phyloP scores from a whole-genome alignment of 2,797 vertebrate species.

The Thunnus albacares region DNA sequence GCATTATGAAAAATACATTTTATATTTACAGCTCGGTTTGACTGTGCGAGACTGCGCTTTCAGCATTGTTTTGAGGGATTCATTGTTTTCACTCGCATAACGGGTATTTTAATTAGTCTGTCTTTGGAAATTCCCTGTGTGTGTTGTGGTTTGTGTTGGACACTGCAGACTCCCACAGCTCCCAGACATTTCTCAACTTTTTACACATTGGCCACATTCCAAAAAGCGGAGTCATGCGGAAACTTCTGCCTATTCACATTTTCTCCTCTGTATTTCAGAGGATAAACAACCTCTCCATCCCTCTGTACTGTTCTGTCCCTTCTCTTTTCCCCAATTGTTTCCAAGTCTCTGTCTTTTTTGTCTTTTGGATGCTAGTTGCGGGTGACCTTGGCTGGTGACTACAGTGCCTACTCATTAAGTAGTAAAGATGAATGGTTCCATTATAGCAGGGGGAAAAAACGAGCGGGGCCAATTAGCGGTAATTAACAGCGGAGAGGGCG shows the following conservation, averaged over 20 bases:
- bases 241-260: constrained; percentile 57
- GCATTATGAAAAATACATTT: constrained; percentile 52
- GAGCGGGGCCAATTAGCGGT: constrained; percentile 85
- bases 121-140: constrained; percentile 73
- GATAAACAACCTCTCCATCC: constrained; percentile 42
- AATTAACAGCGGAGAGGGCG: constrained; percentile 84
- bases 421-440: constrained; percentile 88
- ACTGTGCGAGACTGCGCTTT: constrained; percentile 21
- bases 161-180: constrained; percentile 64
- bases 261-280: constrained; percentile 50
- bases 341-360: constrained; percentile 60
- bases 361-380: constrained; percentile 71
- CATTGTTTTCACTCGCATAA: constrained; percentile 71
- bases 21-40: constrained; percentile 42
- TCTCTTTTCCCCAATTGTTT: constrained; percentile 42
- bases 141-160: constrained; percentile 75
- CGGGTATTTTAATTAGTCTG: constrained; percentile 76
- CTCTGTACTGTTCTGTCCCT: constrained; percentile 31
- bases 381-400: constrained; percentile 84
- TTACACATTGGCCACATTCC: constrained; percentile 43
- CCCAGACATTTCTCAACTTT: constrained; percentile 66
- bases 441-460: constrained; percentile 77
- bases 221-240: constrained; percentile 65
- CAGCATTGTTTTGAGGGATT: constrained; percentile 61
- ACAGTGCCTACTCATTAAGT: constrained; percentile 85